phyloP scores from a whole-genome alignment of 2,797 vertebrate species.

The Pangasius macronema region DNA sequence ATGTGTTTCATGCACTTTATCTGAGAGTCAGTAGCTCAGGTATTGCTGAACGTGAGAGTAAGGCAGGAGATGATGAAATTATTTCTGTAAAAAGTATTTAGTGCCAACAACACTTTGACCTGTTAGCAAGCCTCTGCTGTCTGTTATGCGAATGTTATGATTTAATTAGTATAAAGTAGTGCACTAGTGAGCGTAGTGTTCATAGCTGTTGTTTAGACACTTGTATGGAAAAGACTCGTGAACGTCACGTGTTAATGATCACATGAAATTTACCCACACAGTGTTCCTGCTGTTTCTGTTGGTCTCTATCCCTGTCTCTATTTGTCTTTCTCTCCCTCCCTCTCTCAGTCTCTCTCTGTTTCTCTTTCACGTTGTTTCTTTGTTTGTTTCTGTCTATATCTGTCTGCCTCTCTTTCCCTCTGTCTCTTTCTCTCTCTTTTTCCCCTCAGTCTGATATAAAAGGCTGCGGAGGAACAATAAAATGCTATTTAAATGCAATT shows the following conservation, averaged over 20 bases:
- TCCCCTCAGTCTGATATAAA: constrained; percentile 71
- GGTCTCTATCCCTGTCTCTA: not conserved
- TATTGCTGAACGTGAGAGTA: too few species aligned
- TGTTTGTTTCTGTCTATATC: not conserved
- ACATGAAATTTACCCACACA: not conserved
- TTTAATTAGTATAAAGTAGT: too few species aligned
- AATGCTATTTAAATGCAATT: constrained; percentile 83
- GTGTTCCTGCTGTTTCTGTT: not conserved
- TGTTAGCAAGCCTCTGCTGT: not conserved
- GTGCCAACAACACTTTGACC: not conserved
- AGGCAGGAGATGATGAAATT: not conserved
- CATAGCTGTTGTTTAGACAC: not conserved
- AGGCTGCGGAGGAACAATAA: constrained; percentile 79
- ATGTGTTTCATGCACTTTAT: not conserved
- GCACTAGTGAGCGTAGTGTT: not conserved
- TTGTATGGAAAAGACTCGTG: not conserved
- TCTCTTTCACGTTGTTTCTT: not conserved
- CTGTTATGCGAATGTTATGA: not conserved
- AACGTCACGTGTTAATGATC: not conserved
- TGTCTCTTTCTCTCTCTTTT: constrained; percentile 54
- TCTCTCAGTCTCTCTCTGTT: not conserved
- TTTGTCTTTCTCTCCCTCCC: not conserved
- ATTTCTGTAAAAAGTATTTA: not conserved
- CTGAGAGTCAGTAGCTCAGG: not conserved
- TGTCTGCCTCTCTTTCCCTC: constrained; percentile 64